These are phyloP conservation scores for Thryonomys swinderianus DNA, from an alignment of 2,113 vertebrate genomes.

Conservation along the genomic window DNA sequence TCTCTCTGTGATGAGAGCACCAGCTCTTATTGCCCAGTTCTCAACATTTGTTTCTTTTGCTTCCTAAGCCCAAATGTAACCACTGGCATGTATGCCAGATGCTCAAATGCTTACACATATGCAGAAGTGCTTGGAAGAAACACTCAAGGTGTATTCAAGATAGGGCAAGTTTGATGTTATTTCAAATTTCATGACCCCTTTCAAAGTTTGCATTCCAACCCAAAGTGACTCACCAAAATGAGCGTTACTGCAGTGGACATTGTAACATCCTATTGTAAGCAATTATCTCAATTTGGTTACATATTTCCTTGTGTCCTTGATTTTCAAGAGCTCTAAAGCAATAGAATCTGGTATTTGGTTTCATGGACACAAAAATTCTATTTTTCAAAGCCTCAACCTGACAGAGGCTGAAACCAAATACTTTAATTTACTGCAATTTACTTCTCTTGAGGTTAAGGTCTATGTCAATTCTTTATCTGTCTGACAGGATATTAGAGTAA, in stretches of 20 bases:
- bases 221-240: neutral
- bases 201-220: slow-evolving; percentile 3
- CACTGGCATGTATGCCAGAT: neutral
- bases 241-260: neutral
- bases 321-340: slow-evolving; percentile 13
- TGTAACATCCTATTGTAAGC: neutral
- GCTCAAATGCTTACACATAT: neutral
- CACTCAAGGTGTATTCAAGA: neutral
- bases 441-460: slow-evolving; percentile 45
- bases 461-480: slow-evolving; percentile 33
- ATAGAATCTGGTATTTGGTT: neutral
- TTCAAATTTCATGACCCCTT: neutral
- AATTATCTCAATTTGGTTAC: slow-evolving; percentile 29
- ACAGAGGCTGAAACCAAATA: slow-evolving; percentile 65
- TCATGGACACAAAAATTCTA: slow-evolving; percentile 29
- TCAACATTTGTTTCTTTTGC: neutral
- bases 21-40: neutral
- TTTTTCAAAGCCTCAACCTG: slow-evolving; percentile 62
- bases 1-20: neutral
- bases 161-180: neutral
- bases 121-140: neutral
- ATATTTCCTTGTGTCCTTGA: slow-evolving; percentile 35
- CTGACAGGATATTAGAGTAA: slow-evolving; percentile 49
- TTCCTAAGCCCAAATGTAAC: neutral
- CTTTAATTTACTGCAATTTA: slow-evolving; percentile 20